These are phyloP conservation scores for Guaruba guarouba DNA, from an alignment of 2,113 vertebrate species.

Conservation along the genomic window DNA sequence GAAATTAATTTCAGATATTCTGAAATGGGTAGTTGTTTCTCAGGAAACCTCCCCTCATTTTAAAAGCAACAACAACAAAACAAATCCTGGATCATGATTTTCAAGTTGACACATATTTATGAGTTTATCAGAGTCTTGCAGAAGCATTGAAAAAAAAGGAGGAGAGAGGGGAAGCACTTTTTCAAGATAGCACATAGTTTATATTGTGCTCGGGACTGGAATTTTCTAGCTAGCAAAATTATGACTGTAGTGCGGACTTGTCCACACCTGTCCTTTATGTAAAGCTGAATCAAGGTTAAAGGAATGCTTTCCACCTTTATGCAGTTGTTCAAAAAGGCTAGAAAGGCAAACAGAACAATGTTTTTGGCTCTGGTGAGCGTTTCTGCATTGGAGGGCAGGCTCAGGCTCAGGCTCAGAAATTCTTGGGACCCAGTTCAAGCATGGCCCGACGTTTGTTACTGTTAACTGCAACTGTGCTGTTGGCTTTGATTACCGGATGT, in stretches of 20 bases:
- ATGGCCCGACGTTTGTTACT: constrained; percentile 28
- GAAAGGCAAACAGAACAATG: constrained; percentile 16
- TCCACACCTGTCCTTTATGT: constrained; percentile 22
- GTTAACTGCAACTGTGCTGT: constrained; percentile 44
- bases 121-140: background rate
- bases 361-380: constrained; percentile 3
- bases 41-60: background rate
- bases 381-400: constrained; percentile 34
- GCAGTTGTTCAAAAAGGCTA: background rate
- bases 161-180: background rate
- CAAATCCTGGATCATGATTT: background rate
- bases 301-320: constrained; percentile 58
- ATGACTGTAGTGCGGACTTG: constrained; percentile 37
- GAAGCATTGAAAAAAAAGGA: background rate
- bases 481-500: constrained; percentile 47
- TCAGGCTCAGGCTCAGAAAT: constrained; percentile 41
- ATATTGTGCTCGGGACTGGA: constrained; percentile 9
- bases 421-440: constrained; percentile 58
- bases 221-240: constrained; percentile 35
- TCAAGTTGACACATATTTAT: background rate
- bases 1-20: background rate
- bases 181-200: background rate
- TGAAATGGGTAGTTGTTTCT: background rate
- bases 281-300: constrained; percentile 41
- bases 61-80: background rate